These are phyloP conservation scores for Mustelus asterias DNA, from an alignment of 2,113 vertebrate genomes.

Conservation along the genomic window DNA sequence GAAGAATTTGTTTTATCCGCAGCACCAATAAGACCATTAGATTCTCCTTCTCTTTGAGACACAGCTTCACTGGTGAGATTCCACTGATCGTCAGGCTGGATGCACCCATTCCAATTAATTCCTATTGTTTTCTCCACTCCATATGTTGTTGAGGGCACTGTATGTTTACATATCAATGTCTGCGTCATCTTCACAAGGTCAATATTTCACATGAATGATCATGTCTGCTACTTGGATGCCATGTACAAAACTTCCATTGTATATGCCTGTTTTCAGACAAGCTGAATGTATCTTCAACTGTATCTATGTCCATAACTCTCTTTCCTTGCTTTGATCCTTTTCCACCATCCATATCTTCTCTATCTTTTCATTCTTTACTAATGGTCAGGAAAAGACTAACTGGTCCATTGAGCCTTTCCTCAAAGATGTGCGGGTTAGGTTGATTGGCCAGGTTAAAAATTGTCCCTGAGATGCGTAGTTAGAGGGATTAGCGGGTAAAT, in stretches of 20 bases:
- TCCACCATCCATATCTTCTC: not conserved
- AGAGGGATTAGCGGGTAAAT: too few relatives aligned
- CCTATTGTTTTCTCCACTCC: not conserved
- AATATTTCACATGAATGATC: not conserved
- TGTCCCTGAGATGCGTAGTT: too few relatives aligned
- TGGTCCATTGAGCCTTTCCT: not conserved
- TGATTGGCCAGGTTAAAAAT: too few relatives aligned
- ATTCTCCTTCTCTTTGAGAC: not conserved
- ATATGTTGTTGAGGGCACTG: not conserved
- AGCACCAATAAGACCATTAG: not conserved
- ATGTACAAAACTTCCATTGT: not conserved
- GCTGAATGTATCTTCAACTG: not conserved
- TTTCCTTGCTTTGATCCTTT: not conserved
- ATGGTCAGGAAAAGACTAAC: not conserved
- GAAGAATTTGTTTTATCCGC: not conserved
- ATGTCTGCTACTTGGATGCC: not conserved
- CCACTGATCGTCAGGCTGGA: not conserved
- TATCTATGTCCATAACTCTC: not conserved
- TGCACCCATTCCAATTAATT: not conserved
- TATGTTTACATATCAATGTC: not conserved
- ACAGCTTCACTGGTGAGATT: not conserved
- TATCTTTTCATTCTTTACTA: not conserved
- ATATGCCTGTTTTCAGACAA: not conserved
- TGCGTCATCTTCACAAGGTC: not conserved
- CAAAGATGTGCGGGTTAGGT: too few relatives aligned